Percentiles rank a stretch among this genome's conserved stretches.
phyloP scores from a whole-genome alignment of 2,113 vertebrate genomes.

The Hassar affinis region DNA sequence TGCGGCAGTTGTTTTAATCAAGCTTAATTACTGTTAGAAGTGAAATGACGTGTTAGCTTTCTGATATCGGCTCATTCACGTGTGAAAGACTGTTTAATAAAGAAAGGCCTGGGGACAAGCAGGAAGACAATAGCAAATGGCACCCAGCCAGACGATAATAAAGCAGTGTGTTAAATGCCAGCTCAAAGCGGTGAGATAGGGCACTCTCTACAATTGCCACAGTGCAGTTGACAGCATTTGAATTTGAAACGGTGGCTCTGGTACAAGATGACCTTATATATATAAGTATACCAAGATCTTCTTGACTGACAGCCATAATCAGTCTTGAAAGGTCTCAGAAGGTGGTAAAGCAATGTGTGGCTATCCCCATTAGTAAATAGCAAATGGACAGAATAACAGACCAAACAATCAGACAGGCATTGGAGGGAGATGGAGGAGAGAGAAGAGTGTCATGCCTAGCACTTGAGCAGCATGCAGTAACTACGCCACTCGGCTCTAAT shows the following conservation, averaged over 20 bases:
- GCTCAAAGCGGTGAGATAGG: conserved; percentile 20
- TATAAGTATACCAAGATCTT: neutral
- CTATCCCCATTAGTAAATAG: neutral
- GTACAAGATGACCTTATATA: neutral
- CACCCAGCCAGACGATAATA: conserved; percentile 44
- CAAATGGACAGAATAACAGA: neutral
- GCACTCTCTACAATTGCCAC: neutral
- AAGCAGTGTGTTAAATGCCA: conserved; percentile 45
- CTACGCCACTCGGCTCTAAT: conserved; percentile 69
- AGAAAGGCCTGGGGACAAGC: conserved; percentile 19
- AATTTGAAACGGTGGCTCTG: conserved; percentile 18
- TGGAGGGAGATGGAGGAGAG: neutral
- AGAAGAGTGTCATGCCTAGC: conserved; percentile 53
- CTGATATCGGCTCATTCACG: conserved; percentile 89
- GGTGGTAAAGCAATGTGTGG: neutral
- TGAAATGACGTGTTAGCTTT: conserved; percentile 93
- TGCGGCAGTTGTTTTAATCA: conserved; percentile 90
- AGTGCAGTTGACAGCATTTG: conserved; percentile 20
- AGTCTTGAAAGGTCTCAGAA: conserved; percentile 2
- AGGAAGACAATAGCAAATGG: conserved; percentile 30
- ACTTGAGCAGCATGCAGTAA: conserved; percentile 58
- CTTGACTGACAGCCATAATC: conserved; percentile 8
- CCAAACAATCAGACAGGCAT: neutral
- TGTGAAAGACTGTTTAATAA: conserved; percentile 77
- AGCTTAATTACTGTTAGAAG: conserved; percentile 93